These are phyloP conservation scores for Coracias cyanogaster DNA, from an alignment of 2,797 vertebrate genomes.

Conservation along the genomic window DNA sequence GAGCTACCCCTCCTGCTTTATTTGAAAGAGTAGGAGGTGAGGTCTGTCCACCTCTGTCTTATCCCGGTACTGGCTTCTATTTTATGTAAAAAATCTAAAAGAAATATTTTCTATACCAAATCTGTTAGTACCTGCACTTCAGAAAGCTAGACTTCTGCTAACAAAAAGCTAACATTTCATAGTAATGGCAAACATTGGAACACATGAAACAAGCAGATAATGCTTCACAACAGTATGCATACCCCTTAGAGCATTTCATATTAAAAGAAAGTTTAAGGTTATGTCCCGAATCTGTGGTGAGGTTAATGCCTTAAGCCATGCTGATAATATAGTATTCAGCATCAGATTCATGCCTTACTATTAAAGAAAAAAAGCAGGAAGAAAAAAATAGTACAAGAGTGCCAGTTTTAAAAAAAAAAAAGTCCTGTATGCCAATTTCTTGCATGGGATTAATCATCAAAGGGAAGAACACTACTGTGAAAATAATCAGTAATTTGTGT, in stretches of 20 bases:
- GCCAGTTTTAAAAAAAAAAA: neutral
- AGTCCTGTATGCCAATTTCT: neutral
- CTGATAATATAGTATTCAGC: neutral
- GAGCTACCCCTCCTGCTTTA: neutral
- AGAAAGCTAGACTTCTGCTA: neutral
- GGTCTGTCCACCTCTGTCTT: neutral
- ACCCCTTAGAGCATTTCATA: neutral
- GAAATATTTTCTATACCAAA: neutral
- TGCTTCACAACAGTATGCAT: neutral
- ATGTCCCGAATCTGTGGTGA: neutral
- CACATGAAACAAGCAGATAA: neutral
- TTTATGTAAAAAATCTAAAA: neutral
- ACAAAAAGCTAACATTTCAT: neutral
- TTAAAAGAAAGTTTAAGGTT: conserved; percentile 9
- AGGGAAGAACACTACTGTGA: conserved; percentile 5
- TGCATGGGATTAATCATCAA: conserved; percentile 26
- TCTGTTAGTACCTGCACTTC: neutral
- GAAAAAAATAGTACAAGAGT: neutral
- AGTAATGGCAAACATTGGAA: neutral
- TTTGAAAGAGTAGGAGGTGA: neutral
- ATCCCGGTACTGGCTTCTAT: neutral
- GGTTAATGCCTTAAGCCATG: neutral
- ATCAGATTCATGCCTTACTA: neutral
- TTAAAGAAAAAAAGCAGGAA: neutral
- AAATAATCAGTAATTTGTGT: conserved; percentile 28